phyloP scores from a whole-genome alignment of 2,113 vertebrate genomes.

The Triplophysa siluroides region DNA sequence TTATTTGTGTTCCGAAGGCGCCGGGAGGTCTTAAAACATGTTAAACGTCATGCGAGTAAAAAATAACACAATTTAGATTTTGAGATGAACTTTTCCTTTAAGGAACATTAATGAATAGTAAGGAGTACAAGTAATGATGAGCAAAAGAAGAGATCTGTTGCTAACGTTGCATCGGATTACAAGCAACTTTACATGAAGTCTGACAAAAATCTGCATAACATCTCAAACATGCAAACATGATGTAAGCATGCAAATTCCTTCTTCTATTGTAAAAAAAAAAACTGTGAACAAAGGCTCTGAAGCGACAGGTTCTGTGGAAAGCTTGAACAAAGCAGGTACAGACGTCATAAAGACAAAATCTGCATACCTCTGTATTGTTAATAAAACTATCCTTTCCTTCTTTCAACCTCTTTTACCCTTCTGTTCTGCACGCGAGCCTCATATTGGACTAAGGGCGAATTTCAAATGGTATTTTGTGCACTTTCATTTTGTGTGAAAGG shows the following conservation, averaged over 20 bases:
- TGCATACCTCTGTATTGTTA: slow-evolving; percentile 6
- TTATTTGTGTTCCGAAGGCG: no score
- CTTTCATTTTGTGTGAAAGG: no score
- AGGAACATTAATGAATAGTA: no score
- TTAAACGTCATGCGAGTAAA: no score
- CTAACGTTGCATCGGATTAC: neutral
- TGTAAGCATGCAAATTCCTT: neutral
- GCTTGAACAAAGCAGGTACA: slow-evolving; percentile 8
- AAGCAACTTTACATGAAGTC: neutral
- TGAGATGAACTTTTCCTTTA: no score
- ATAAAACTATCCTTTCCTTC: slow-evolving; percentile 7
- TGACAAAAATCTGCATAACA: neutral
- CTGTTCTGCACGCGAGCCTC: neutral
- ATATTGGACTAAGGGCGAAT: neutral
- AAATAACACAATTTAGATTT: no score
- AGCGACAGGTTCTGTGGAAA: neutral
- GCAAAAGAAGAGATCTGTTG: no score
- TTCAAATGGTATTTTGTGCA: no score
- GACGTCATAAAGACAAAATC: slow-evolving; percentile 11
- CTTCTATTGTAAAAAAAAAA: neutral
- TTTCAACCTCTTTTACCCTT: neutral
- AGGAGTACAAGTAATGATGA: no score
- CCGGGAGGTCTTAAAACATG: no score
- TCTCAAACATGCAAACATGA: slow-evolving; percentile 10
- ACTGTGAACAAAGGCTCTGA: neutral